These are phyloP conservation scores for Sminthurides aquaticus DNA, from an alignment of 2,888 invertebrate genomes.

Conservation along the genomic window DNA sequence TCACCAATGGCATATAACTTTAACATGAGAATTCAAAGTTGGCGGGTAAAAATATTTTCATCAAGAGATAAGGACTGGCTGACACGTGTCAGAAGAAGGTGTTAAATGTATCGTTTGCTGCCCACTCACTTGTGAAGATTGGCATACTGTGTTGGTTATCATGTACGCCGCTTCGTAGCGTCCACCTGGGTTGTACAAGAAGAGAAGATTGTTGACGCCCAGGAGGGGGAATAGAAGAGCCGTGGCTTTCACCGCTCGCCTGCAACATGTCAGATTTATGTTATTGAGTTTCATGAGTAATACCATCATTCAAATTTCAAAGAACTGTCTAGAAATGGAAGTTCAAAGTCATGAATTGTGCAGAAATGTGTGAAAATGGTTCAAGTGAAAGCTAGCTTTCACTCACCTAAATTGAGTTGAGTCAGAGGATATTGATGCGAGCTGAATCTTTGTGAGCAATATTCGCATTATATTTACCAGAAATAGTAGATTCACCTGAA, in stretches of 20 bases:
- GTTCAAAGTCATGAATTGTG: too few relatives aligned
- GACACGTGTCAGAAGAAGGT: too few relatives aligned
- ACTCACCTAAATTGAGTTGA: constrained; percentile 42
- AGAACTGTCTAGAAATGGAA: too few relatives aligned
- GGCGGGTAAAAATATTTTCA: too few relatives aligned
- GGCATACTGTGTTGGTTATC: constrained; percentile 34
- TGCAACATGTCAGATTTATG: too few relatives aligned
- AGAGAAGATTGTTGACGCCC: constrained; percentile 52
- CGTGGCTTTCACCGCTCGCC: constrained; percentile 51
- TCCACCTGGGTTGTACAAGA: constrained; percentile 45
- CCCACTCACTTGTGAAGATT: constrained; percentile 42
- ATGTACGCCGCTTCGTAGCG: constrained; percentile 33
- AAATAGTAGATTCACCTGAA: constrained; percentile 45
- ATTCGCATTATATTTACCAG: constrained; percentile 46
- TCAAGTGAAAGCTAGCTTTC: not conserved
- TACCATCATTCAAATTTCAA: too few relatives aligned
- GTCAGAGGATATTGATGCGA: constrained; percentile 42
- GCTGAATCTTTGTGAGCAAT: constrained; percentile 44
- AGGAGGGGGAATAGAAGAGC: constrained; percentile 53
- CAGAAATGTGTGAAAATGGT: not conserved
- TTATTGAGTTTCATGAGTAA: too few relatives aligned
- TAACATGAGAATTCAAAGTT: too few relatives aligned
- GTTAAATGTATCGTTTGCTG: too few relatives aligned
- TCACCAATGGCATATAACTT: too few relatives aligned
- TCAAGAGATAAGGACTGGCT: too few relatives aligned